A percentile compares a stretch with the other conserved stretches of the same genome.
These are phyloP conservation scores for Dasypogon diadema DNA, from an alignment of 2,888 invertebrate genomes.

Conservation along the genomic window DNA sequence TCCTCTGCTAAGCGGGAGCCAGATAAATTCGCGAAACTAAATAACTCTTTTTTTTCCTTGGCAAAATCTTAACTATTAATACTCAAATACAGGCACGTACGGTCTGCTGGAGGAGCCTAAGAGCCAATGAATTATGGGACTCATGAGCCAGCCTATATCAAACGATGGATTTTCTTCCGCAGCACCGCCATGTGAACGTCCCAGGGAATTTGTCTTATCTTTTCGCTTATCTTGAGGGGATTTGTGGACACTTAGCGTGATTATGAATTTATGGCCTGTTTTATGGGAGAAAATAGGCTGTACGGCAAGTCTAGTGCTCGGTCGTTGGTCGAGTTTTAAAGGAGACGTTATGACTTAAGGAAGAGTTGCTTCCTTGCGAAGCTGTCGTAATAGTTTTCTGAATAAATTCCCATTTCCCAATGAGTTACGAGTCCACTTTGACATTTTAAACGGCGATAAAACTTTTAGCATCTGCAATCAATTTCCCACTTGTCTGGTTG, in stretches of 20 bases:
- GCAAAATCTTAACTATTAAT: background rate
- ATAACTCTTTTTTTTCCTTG: background rate
- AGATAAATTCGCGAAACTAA: slow-evolving; percentile 29
- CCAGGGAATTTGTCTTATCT: slow-evolving; percentile 29
- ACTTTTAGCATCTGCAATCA: background rate
- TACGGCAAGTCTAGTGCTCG: background rate
- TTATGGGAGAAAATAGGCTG: background rate
- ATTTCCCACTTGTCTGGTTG: background rate
- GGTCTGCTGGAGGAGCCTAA: background rate
- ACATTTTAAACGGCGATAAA: background rate
- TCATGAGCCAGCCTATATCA: slow-evolving; percentile 20
- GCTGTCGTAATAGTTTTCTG: background rate
- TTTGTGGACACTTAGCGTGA: slow-evolving; percentile 37
- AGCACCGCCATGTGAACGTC: background rate
- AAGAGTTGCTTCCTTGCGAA: no score
- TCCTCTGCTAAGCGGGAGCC: slow-evolving; percentile 25
- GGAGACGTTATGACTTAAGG: background rate
- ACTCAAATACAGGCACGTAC: background rate
- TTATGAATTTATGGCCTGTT: slow-evolving; percentile 44
- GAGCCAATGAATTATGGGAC: slow-evolving; percentile 32
- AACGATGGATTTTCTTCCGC: slow-evolving; percentile 1
- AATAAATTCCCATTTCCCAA: background rate
- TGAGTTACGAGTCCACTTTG: background rate
- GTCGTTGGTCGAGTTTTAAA: background rate
- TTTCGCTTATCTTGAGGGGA: slow-evolving; percentile 29